Evolutionary conservation across 1,140 invertebrate species (phyloP).

Genomic region (Wasmannia auropunctata): DNA sequence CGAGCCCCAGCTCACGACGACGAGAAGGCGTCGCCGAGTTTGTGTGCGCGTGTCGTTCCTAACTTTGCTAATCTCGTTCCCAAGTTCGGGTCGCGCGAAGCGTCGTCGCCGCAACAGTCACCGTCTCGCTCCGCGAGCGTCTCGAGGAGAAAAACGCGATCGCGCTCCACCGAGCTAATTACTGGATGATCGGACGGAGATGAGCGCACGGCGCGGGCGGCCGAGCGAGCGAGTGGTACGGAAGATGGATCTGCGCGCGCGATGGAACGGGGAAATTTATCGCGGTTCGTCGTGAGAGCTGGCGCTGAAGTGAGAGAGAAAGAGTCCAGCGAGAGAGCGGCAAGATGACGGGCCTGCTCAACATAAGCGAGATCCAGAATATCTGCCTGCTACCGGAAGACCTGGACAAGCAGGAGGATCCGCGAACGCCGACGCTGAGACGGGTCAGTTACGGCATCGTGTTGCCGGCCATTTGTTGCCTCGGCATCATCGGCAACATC

Average conservation of each 20-base stretch:
- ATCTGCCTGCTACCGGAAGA: slow-evolving; percentile 76
- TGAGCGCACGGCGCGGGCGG: background rate
- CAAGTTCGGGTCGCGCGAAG: background rate
- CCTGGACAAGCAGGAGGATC: slow-evolving; percentile 84
- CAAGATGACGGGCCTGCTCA: slow-evolving; percentile 74
- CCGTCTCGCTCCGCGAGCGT: background rate
- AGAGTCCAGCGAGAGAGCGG: slow-evolving; percentile 1
- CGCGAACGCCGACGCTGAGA: slow-evolving; percentile 87
- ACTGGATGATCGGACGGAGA: background rate
- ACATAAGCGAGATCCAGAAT: slow-evolving; percentile 70
- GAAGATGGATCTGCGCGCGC: background rate
- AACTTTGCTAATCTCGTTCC: background rate
- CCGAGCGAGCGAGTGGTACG: background rate
- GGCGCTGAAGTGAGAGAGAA: background rate
- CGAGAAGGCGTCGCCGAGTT: background rate
- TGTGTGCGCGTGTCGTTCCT: background rate
- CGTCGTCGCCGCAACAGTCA: background rate
- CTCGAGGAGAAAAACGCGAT: background rate
- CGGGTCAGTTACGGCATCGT: slow-evolving; percentile 90
- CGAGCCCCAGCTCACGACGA: too few species aligned
- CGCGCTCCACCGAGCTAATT: background rate
- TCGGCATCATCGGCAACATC: slow-evolving; percentile 91
- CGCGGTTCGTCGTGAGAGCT: background rate
- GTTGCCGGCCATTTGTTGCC: slow-evolving; percentile 89
- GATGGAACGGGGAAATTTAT: slow-evolving; percentile 26